These are phyloP conservation scores for Hydractinia symbiolongicarpus DNA, from an alignment of 30 jellyfish, hydroid and myxozoan species.

Conservation along the genomic window DNA sequence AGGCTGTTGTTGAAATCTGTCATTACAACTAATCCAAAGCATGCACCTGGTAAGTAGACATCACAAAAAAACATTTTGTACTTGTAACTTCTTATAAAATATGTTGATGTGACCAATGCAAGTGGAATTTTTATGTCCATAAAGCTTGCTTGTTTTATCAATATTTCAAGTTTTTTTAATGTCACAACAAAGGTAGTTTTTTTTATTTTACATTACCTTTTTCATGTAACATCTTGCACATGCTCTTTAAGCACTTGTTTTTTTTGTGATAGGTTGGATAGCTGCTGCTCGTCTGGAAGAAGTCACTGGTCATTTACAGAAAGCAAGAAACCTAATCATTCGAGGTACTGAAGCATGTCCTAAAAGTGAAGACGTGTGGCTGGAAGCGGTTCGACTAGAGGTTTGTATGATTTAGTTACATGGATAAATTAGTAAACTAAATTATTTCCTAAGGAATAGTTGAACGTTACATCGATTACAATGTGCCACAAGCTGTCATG, in stretches of 20 bases:
- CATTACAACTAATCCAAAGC: conserved; percentile 90
- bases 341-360: conserved; percentile 97
- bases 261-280: conserved; percentile 70
- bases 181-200: no score
- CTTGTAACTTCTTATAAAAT: not conserved
- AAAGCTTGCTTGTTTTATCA: not conserved
- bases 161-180: not conserved
- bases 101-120: not conserved
- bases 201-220: no score
- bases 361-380: conserved; percentile 96
- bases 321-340: conserved; percentile 74
- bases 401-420: conserved; percentile 17
- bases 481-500: no score
- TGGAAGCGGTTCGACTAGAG: conserved; percentile 92
- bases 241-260: no score
- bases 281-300: conserved; percentile 99
- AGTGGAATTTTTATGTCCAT: not conserved
- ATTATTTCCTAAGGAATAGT: no score
- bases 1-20: conserved; percentile 88
- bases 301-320: conserved; percentile 93
- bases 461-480: no score
- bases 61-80: not conserved
- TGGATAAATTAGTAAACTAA: no score
- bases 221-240: no score
- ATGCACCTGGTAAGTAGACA: conserved; percentile 74